A percentile compares a stretch with the other conserved stretches of the same genome.
phyloP scores from a whole-genome alignment of 2,113 vertebrate genomes.

The Macquaria ambigua region DNA sequence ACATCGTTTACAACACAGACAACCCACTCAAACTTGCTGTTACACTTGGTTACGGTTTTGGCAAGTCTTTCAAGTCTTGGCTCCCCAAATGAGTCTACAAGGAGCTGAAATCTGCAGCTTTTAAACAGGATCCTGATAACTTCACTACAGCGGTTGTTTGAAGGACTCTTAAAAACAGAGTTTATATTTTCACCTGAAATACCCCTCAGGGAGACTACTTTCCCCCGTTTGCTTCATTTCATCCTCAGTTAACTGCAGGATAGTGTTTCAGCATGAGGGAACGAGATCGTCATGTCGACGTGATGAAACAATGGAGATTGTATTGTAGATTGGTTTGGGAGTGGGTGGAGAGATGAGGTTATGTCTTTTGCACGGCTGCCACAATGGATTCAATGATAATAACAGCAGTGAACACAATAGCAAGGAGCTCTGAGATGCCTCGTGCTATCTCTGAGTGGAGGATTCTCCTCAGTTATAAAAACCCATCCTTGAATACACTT shows the following conservation, averaged over 20 bases:
- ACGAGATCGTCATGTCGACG: slow-evolving; percentile 54
- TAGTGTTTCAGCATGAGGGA: slow-evolving; percentile 44
- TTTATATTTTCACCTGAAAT: slow-evolving; percentile 50
- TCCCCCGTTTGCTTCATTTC: slow-evolving; percentile 44
- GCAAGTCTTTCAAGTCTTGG: slow-evolving; percentile 58
- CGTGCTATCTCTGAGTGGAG: slow-evolving; percentile 5
- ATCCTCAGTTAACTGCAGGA: slow-evolving; percentile 44
- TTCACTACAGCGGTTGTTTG: not conserved
- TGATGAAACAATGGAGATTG: slow-evolving; percentile 67
- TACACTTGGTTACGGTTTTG: slow-evolving; percentile 53
- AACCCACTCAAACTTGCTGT: slow-evolving; percentile 50
- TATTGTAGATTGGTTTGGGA: slow-evolving; percentile 44
- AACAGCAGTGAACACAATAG: slow-evolving; percentile 50
- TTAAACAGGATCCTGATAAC: slow-evolving; percentile 30
- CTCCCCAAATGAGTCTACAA: slow-evolving; percentile 38
- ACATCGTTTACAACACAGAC: slow-evolving; percentile 56
- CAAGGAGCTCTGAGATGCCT: slow-evolving; percentile 17
- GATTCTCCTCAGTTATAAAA: slow-evolving; percentile 28
- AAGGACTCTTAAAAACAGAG: slow-evolving; percentile 45
- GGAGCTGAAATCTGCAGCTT: slow-evolving; percentile 43
- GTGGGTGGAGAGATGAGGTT: slow-evolving; percentile 67
- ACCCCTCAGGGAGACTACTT: slow-evolving; percentile 36
- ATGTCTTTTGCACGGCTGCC: slow-evolving; percentile 64
- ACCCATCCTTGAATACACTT: not conserved
- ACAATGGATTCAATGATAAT: slow-evolving; percentile 40